Evolutionary conservation across 2,888 invertebrate species (phyloP).

Genomic region (Euplagia quadripunctaria): DNA sequence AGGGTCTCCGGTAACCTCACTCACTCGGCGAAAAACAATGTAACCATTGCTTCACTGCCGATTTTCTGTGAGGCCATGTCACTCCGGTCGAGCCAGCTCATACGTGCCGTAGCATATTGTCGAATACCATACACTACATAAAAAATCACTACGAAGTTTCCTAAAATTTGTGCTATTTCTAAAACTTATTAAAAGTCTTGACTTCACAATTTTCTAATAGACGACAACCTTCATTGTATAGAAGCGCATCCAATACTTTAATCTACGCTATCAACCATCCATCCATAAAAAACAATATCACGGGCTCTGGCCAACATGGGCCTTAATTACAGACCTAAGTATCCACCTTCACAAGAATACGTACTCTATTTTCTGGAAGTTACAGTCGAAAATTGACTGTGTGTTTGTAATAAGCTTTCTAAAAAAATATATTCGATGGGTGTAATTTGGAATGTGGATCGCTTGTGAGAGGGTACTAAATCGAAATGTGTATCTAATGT

Average conservation of each 20-base stretch:
- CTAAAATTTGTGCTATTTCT: background rate
- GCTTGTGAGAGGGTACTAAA: slow-evolving; percentile 66
- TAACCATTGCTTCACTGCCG: no score
- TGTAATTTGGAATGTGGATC: slow-evolving; percentile 80
- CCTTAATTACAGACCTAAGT: slow-evolving; percentile 78
- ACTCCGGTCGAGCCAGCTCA: no score
- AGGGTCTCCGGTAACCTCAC: no score
- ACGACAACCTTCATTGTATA: slow-evolving; percentile 48
- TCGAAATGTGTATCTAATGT: slow-evolving; percentile 56
- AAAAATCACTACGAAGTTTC: background rate
- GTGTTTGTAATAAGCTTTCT: slow-evolving; percentile 77
- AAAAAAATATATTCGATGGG: slow-evolving; percentile 78
- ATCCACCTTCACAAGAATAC: slow-evolving; percentile 36
- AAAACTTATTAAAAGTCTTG: slow-evolving; percentile 1
- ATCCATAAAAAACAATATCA: slow-evolving; percentile 84
- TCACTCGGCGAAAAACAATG: no score
- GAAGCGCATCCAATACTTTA: slow-evolving; percentile 70
- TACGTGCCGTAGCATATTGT: no score
- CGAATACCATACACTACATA: no score
- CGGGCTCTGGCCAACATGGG: slow-evolving; percentile 73
- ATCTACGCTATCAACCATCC: slow-evolving; percentile 81
- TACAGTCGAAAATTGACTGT: slow-evolving; percentile 52
- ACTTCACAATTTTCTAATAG: slow-evolving; percentile 42
- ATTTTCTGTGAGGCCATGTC: no score
- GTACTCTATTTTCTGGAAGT: slow-evolving; percentile 31